Conservation (phyloP, 2,113 vertebrate species). For the Dendrocopos noguchii region DNA sequence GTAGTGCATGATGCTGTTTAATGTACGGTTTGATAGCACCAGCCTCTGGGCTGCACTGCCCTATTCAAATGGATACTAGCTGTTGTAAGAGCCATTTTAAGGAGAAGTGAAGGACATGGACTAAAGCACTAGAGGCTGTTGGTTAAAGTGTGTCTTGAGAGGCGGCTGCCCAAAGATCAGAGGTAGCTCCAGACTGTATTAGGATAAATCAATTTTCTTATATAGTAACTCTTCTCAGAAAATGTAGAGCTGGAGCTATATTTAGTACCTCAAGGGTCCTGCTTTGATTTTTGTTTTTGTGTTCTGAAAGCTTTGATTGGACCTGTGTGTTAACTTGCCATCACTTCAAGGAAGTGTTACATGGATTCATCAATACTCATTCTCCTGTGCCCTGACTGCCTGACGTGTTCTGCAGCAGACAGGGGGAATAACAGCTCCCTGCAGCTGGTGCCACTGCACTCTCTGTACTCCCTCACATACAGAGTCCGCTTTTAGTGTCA, state of each 20-base stretch:
- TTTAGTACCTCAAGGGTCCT: constrained; percentile 14
- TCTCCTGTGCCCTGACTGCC: not conserved
- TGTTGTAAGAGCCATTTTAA: constrained; percentile 1
- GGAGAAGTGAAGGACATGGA: not conserved
- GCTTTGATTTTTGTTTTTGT: constrained; percentile 44
- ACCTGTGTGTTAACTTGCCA: constrained; percentile 25
- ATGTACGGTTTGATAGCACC: not conserved
- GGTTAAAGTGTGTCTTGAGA: not conserved
- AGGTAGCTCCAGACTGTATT: not conserved
- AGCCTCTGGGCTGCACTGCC: not conserved
- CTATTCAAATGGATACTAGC: not conserved
- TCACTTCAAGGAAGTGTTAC: constrained; percentile 40
- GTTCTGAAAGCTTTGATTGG: constrained; percentile 29
- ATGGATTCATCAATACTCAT: constrained; percentile 23
- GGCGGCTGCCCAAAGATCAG: not conserved
- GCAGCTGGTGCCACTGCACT: not conserved
- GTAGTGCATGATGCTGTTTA: not conserved
- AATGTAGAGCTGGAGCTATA: not conserved
- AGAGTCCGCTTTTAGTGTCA: not conserved
- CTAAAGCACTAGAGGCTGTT: not conserved
- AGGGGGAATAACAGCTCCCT: not conserved
- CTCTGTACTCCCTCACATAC: not conserved
- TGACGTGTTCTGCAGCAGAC: not conserved
- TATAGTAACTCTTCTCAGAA: not conserved
- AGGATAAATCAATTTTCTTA: not conserved